These are phyloP conservation scores for Chrysotoxum bicinctum DNA, from an alignment of 2,888 invertebrate genomes.

Conservation along the genomic window DNA sequence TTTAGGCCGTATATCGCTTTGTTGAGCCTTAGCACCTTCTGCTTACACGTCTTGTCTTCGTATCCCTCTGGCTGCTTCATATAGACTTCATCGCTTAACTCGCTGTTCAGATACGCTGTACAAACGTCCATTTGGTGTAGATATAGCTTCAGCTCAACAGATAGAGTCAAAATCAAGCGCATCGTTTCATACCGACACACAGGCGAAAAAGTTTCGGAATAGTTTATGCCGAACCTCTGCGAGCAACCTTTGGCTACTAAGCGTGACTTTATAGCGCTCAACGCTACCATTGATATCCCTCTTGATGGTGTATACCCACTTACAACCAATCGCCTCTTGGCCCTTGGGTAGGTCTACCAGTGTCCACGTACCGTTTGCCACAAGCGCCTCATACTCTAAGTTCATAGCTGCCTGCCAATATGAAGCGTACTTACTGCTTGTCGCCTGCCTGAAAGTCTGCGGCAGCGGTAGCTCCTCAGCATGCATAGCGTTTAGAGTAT, in stretches of 20 bases:
- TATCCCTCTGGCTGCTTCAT: no score
- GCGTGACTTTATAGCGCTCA: conserved; percentile 59
- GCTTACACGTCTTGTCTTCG: no score
- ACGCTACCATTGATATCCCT: conserved; percentile 52
- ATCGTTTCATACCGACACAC: conserved; percentile 67
- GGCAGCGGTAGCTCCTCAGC: no score
- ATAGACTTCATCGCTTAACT: no score
- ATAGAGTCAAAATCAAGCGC: conserved; percentile 58
- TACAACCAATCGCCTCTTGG: conserved; percentile 39
- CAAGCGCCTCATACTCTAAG: background rate
- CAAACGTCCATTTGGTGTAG: conserved; percentile 72
- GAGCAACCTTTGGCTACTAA: conserved; percentile 58
- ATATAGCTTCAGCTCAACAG: conserved; percentile 58
- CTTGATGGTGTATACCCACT: conserved; percentile 61
- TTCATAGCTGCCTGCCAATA: conserved; percentile 5
- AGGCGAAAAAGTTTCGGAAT: no score
- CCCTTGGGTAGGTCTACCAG: background rate
- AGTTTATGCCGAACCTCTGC: no score
- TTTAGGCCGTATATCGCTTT: no score
- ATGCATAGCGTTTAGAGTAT: no score
- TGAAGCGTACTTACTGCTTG: no score
- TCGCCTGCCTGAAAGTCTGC: no score
- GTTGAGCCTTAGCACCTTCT: no score
- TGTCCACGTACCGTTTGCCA: background rate
- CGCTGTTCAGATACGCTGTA: conserved; percentile 65